Evolutionary conservation across 2,797 vertebrate species (phyloP).

Genomic region (Anguilla marmorata): DNA sequence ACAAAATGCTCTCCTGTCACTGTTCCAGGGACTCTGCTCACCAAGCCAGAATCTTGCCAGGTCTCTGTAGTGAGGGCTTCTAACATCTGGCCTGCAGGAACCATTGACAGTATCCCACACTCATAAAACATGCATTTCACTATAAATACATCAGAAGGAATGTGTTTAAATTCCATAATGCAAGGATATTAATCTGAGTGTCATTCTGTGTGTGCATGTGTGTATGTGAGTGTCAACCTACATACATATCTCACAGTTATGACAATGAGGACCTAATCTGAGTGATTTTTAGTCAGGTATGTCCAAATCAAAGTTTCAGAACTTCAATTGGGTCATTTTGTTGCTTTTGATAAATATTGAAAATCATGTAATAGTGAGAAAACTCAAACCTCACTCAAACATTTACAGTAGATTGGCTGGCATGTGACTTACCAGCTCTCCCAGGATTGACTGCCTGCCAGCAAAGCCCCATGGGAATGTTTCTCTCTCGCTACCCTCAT

Average conservation of each 20-base stretch:
- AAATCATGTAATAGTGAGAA: not conserved
- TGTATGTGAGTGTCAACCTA: no score
- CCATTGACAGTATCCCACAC: not conserved
- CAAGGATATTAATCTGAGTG: not conserved
- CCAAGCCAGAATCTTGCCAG: conserved; percentile 33
- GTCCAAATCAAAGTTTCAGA: not conserved
- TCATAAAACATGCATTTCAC: not conserved
- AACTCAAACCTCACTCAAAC: not conserved
- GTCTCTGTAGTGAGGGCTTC: conserved; percentile 18
- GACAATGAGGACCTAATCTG: not conserved
- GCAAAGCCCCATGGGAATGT: conserved; percentile 59
- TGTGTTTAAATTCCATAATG: not conserved
- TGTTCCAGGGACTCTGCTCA: conserved; percentile 13
- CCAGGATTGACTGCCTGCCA: conserved; percentile 71
- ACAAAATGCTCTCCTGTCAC: not conserved
- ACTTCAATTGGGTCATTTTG: not conserved
- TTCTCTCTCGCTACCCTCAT: conserved; percentile 67
- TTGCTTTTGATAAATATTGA: not conserved
- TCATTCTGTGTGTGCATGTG: no score
- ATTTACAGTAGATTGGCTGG: not conserved
- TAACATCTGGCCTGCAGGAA: conserved; percentile 31
- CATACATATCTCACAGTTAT: no score
- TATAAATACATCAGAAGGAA: not conserved
- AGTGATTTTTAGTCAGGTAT: not conserved
- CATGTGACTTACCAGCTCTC: conserved; percentile 65